Evolutionary conservation across 2,888 invertebrate genomes (phyloP), one percentile per base, ranked within the genome.

Genomic region (Cancer borealis): DNA sequence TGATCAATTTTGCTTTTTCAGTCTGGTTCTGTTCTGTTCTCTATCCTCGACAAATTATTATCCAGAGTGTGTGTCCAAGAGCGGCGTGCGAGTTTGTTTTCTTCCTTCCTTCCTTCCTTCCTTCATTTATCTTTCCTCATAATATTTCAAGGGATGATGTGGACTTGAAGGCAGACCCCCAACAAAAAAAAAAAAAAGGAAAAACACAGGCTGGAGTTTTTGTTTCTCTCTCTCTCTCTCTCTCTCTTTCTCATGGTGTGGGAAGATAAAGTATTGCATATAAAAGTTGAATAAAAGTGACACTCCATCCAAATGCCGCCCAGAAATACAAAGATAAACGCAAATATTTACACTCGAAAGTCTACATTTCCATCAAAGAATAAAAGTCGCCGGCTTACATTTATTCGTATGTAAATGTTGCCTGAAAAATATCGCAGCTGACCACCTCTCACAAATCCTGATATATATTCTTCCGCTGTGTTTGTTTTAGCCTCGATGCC

Each of bases 71-170:
- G 30, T 79, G 30, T 79, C 30, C 79, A 30, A 79, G 17, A 14
- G 14, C 30, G 10, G 79, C 30, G 30, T 6, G 79, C 30, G 79
- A 79, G 79, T 79, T 79, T 79, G 79, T 79, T 79, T 79, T 79
- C 79, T 30, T 30, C 79, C 39, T 39, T 39, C 39, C 79, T 30
- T 30, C 79, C 39, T 39, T 39, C 39, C 79, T 30, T 30, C 79
- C 79, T 79, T 79, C 79, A 79, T 79, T 30, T 79, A 79, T 79
- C 79, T 79, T 79, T 26, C 30, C 79, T 79, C 30, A 10, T 79
- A 79, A 79, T 79, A 79, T 79, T 79, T 79, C 79, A 79, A 26
- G 79, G 79, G 21, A 39, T 66, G 66, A 66, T 66, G n/a, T n/a
- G 66, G 66, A 66, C 66, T 66, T 66, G n/a, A 21, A 66, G 66